phyloP scores from a whole-genome alignment of 2,797 vertebrate genomes.

The Acrossocheilus wenchowensis region DNA sequence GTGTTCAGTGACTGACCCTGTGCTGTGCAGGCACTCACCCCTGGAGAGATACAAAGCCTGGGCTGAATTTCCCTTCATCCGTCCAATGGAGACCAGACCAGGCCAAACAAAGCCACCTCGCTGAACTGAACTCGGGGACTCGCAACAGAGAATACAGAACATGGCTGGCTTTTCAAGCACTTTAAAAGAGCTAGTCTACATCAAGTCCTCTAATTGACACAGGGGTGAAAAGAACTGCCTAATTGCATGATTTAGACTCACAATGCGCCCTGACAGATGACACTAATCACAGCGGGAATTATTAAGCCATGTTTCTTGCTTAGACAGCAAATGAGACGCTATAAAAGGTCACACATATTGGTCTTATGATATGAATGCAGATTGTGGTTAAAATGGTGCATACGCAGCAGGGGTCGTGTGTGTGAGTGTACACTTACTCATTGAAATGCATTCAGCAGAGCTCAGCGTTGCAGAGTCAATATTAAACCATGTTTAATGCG shows the following conservation, averaged over 20 bases:
- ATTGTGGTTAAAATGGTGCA: not conserved
- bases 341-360: slow-evolving; percentile 28
- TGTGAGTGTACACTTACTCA: not conserved
- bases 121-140: slow-evolving; percentile 8
- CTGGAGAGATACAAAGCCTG: slow-evolving; percentile 41
- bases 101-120: slow-evolving; percentile 35
- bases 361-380: slow-evolving; percentile 22
- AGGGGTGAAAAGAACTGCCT: slow-evolving; percentile 30
- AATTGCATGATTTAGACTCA: slow-evolving; percentile 35
- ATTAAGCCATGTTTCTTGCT: slow-evolving; percentile 25
- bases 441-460: slow-evolving; percentile 7
- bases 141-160: slow-evolving; percentile 34
- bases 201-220: slow-evolving; percentile 31
- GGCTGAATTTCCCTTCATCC: slow-evolving; percentile 30
- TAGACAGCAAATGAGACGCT: slow-evolving; percentile 22
- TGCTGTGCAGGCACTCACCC: slow-evolving; percentile 33
- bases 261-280: slow-evolving; percentile 19
- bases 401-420: not conserved
- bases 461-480: slow-evolving; percentile 10
- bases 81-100: slow-evolving; percentile 34
- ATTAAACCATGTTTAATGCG: not conserved
- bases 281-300: slow-evolving; percentile 20
- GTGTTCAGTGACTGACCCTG: slow-evolving; percentile 48
- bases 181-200: slow-evolving; percentile 41
- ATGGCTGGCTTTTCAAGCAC: slow-evolving; percentile 37